A percentile compares a stretch with the other conserved stretches of the same genome.
Evolutionary conservation across 2,113 vertebrate species (phyloP).

Genomic region (Azemiops feae): DNA sequence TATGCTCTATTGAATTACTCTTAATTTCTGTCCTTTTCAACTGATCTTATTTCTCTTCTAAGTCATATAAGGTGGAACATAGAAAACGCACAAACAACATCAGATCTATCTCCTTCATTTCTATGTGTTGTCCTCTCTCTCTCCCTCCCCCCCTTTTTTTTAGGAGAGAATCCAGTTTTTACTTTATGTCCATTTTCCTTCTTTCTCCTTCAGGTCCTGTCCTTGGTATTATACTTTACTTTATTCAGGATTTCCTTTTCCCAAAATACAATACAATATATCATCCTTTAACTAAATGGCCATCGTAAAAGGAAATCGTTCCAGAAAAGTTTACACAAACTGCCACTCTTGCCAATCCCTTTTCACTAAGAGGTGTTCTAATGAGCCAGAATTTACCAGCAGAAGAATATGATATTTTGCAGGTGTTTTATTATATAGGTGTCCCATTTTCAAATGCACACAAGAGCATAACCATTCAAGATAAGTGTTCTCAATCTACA

Average conservation of each 20-base stretch:
- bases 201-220: neutral
- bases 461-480: neutral
- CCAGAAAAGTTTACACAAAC: slow-evolving; percentile 1
- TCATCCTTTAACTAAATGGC: neutral
- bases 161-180: neutral
- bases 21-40: neutral
- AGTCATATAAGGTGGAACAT: neutral
- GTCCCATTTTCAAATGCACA: neutral
- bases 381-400: neutral
- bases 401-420: neutral
- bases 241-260: neutral
- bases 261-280: neutral
- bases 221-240: neutral
- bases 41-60: neutral
- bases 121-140: neutral
- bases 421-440: neutral
- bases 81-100: neutral
- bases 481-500: neutral
- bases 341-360: neutral
- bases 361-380: neutral
- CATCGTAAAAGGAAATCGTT: neutral
- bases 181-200: neutral
- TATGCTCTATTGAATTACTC: neutral
- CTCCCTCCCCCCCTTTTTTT: neutral
- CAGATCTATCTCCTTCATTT: neutral